A percentile compares a stretch with the other conserved stretches of the same genome.
These are phyloP conservation scores for Chironomus riparius DNA, from an alignment of 2,888 invertebrate genomes.

Conservation along the genomic window DNA sequence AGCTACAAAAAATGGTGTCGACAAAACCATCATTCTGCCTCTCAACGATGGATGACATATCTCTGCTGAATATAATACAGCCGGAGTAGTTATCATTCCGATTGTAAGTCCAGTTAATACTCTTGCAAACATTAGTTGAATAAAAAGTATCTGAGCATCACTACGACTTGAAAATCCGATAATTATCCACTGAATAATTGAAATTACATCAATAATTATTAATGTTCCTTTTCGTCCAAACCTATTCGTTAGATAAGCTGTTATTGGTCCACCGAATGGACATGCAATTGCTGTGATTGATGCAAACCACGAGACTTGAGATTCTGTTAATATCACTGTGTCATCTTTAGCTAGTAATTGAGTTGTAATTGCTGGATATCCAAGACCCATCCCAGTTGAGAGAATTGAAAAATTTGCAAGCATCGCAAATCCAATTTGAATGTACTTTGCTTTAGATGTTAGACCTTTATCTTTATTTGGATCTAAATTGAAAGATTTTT, in stretches of 20 bases:
- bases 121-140: conserved; percentile 12
- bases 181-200: conserved; percentile 6
- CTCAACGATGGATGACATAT: conserved; percentile 5
- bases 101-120: conserved; percentile 2
- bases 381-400: conserved; percentile 38
- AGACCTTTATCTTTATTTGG: no score
- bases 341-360: conserved; percentile 30
- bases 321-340: conserved; percentile 32
- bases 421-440: conserved; percentile 36
- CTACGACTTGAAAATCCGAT: conserved; percentile 15
- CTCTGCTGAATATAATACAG: conserved; percentile 15
- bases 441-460: conserved; percentile 40
- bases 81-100: conserved; percentile 19
- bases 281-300: conserved; percentile 20
- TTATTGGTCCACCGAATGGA: conserved; percentile 11
- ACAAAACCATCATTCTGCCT: conserved; percentile 5
- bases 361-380: conserved; percentile 37
- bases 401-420: conserved; percentile 39
- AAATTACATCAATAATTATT: not conserved
- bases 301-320: conserved; percentile 38
- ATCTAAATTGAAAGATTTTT: no score
- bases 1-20: conserved; percentile 1
- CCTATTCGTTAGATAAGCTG: not conserved
- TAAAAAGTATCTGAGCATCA: not conserved
- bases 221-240: conserved; percentile 16